phyloP scores from a whole-genome alignment of 2,888 invertebrate genomes.

The Buathra laborator region DNA sequence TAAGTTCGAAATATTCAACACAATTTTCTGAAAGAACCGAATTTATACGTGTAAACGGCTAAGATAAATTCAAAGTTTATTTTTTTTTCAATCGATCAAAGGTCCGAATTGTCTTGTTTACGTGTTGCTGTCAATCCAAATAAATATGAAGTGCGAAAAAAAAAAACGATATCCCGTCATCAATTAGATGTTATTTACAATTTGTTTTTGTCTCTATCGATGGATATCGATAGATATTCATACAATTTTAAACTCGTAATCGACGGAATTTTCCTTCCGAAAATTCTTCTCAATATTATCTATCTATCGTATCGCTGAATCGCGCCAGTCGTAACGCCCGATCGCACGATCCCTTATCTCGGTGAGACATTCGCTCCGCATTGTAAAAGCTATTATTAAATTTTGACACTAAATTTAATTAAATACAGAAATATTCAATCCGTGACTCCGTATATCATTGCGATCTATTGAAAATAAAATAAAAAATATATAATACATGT shows the following conservation, averaged over 20 bases:
- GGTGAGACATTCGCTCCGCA: background rate
- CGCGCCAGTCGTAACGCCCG: background rate
- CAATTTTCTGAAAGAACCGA: background rate
- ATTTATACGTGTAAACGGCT: background rate
- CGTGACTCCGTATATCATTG: too few relatives aligned
- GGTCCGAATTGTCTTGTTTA: background rate
- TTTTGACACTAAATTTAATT: too few relatives aligned
- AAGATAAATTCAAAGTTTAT: background rate
- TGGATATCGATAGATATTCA: too few relatives aligned
- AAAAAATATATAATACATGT: background rate
- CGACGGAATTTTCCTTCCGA: background rate
- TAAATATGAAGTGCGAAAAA: too few relatives aligned
- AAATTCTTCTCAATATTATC: background rate
- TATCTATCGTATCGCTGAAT: background rate
- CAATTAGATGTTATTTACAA: too few relatives aligned
- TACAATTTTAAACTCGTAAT: background rate
- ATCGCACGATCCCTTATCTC: background rate
- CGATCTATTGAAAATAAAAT: too few relatives aligned
- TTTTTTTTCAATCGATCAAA: background rate
- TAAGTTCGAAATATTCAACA: background rate
- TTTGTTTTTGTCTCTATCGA: too few relatives aligned
- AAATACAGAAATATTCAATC: too few relatives aligned
- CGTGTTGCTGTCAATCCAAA: too few relatives aligned
- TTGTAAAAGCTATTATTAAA: background rate
- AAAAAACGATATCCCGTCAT: too few relatives aligned